Evolutionary conservation across 64 coral and sea anemone species (phyloP).

Genomic region (Pocillopora verrucosa): DNA sequence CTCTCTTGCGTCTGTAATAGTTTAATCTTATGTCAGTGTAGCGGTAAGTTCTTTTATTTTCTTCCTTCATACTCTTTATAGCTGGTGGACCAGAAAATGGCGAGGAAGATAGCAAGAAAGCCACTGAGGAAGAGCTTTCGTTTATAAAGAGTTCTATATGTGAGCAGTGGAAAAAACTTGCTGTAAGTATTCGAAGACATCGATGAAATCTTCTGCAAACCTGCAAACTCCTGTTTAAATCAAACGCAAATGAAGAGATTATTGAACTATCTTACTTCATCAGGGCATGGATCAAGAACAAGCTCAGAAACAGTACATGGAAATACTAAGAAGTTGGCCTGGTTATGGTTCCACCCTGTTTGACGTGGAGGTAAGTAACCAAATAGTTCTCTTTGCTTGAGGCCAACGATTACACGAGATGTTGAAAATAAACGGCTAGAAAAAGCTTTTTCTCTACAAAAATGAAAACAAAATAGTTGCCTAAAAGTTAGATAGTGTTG

Average conservation of each 20-base stretch:
- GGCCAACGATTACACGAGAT: too few relatives aligned
- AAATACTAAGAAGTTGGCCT: slow-evolving; percentile 88
- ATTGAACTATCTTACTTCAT: not conserved
- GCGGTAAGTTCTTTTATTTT: not conserved
- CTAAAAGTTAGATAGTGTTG: too few relatives aligned
- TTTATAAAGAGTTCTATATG: slow-evolving; percentile 80
- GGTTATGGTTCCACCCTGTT: slow-evolving; percentile 95
- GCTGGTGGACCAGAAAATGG: slow-evolving; percentile 44
- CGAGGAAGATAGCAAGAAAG: slow-evolving; percentile 32
- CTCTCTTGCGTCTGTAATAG: too few relatives aligned
- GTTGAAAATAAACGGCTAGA: too few relatives aligned
- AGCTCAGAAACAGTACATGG: slow-evolving; percentile 93
- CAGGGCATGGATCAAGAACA: slow-evolving; percentile 79
- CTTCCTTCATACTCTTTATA: not conserved
- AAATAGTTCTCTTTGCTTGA: not conserved
- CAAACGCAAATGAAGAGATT: not conserved
- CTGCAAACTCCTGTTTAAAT: too few relatives aligned
- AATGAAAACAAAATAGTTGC: too few relatives aligned
- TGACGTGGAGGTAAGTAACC: slow-evolving; percentile 86
- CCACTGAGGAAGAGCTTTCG: slow-evolving; percentile 69
- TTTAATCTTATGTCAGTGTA: too few relatives aligned
- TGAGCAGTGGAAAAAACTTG: slow-evolving; percentile 78
- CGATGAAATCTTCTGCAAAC: too few relatives aligned
- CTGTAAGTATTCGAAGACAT: not conserved
- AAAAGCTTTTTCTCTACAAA: too few relatives aligned